A percentile compares a stretch with the other conserved stretches of the same genome.
Evolutionary conservation across 2,888 invertebrate genomes (phyloP).

Genomic region (Drosophila neoperkinsi): DNA sequence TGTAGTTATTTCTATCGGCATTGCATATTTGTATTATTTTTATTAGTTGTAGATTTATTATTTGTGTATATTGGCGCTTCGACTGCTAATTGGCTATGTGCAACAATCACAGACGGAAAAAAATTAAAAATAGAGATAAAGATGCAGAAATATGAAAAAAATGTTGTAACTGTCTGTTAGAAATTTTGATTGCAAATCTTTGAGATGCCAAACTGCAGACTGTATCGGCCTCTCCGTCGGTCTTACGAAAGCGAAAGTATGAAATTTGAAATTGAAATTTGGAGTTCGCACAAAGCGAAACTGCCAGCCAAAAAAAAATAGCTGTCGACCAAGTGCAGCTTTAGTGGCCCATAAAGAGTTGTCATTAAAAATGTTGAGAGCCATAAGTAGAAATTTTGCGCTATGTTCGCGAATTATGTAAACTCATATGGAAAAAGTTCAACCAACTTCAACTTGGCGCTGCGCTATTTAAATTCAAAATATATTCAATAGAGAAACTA

Average conservation of each 20-base stretch:
- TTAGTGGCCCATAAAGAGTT: conserved; percentile 62
- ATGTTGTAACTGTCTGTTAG: conserved; percentile 32
- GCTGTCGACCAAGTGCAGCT: conserved; percentile 52
- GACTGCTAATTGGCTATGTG: conserved; percentile 58
- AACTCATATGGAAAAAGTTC: conserved; percentile 31
- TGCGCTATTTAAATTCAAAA: conserved; percentile 56
- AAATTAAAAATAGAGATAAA: neutral
- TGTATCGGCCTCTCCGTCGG: neutral
- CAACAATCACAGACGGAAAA: neutral
- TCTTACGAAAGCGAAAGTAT: conserved; percentile 68
- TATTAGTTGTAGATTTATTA: conserved; percentile 74
- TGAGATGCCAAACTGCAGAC: conserved; percentile 29
- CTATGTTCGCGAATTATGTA: conserved; percentile 52
- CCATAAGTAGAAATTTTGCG: conserved; percentile 52
- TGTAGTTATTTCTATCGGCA: conserved; percentile 32
- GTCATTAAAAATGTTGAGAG: conserved; percentile 50
- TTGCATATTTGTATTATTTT: conserved; percentile 62
- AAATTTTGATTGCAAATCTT: conserved; percentile 42
- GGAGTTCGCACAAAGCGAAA: conserved; percentile 46
- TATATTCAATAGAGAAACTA: conserved; percentile 25
- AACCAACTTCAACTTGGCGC: conserved; percentile 22
- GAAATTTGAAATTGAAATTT: conserved; percentile 56
- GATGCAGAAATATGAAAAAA: conserved; percentile 12
- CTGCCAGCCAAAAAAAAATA: conserved; percentile 14
- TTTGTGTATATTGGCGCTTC: conserved; percentile 56